Conservation (phyloP, 2,797 vertebrate species). For the Rhinophrynus dorsalis region DNA sequence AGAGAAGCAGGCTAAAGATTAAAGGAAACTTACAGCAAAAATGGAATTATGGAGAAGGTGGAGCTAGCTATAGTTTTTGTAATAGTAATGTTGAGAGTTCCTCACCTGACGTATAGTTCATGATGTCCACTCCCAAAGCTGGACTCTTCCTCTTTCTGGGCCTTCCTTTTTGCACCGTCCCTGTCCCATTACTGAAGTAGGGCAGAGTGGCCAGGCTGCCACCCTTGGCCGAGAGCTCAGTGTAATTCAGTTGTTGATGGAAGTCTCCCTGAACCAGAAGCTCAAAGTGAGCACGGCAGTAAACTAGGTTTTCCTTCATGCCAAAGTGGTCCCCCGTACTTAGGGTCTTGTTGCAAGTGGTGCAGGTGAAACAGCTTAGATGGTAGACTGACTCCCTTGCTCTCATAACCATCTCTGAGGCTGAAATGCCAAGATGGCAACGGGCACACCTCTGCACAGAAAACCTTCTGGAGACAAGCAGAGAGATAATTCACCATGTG, state of each 20-base stretch:
- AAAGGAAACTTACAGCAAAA: too few species aligned
- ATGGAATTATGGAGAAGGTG: too few species aligned
- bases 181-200: conserved; percentile 90
- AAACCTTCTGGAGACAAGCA: conserved; percentile 92
- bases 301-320: conserved; percentile 98
- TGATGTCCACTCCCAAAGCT: conserved; percentile 92
- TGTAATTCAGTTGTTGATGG: conserved; percentile 90
- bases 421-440: conserved; percentile 98
- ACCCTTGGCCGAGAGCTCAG: conserved; percentile 92
- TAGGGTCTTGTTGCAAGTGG: conserved; percentile 96
- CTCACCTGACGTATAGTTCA: conserved; percentile 92
- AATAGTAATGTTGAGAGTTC: background rate
- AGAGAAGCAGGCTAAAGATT: too few species aligned
- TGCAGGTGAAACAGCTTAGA: conserved; percentile 97
- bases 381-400: conserved; percentile 98
- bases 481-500: conserved; percentile 22
- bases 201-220: conserved; percentile 83
- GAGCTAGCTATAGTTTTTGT: too few species aligned
- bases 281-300: conserved; percentile 96
- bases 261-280: conserved; percentile 92
- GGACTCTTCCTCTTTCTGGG: conserved; percentile 95
- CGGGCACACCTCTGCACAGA: conserved; percentile 99
- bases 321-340: conserved; percentile 97
- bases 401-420: conserved; percentile 98
- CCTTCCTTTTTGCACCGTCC: conserved; percentile 92